phyloP scores from a whole-genome alignment of 2,113 vertebrate species.

The Nematolebias whitei region DNA sequence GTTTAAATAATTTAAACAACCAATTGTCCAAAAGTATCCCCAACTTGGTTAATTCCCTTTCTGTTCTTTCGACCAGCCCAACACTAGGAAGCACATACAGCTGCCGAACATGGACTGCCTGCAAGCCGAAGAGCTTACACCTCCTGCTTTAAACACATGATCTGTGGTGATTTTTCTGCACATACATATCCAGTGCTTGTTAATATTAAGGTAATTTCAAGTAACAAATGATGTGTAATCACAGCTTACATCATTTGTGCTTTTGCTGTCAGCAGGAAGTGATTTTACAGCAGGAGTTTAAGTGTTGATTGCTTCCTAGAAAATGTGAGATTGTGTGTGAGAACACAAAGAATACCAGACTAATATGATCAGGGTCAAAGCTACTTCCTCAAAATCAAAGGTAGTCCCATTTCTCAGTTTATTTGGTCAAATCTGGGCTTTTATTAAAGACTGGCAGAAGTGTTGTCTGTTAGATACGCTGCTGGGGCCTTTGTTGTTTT shows the following conservation, averaged over 20 bases:
- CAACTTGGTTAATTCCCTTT: conserved; percentile 65
- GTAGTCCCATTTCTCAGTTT: background rate
- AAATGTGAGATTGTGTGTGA: conserved; percentile 4
- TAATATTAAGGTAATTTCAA: conserved; percentile 1
- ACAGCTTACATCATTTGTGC: background rate
- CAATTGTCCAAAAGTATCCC: conserved; percentile 38
- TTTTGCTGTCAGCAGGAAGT: conserved; percentile 5
- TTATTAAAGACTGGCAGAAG: conserved; percentile 3
- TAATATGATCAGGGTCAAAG: conserved; percentile 3
- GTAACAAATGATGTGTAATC: background rate
- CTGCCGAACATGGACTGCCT: conserved; percentile 19
- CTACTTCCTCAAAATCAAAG: background rate
- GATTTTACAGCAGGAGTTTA: background rate
- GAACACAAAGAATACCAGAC: conserved; percentile 3
- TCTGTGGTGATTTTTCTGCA: background rate
- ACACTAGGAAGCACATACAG: conserved; percentile 22
- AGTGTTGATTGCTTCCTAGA: conserved; percentile 32
- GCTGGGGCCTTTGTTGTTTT: background rate
- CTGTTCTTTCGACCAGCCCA: conserved; percentile 36
- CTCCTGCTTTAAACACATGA: background rate
- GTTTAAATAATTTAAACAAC: conserved; percentile 46
- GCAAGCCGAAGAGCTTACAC: conserved; percentile 14
- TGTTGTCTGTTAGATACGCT: background rate
- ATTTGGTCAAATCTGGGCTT: background rate
- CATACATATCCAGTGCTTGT: background rate